These are phyloP conservation scores for Eretmocerus hayati DNA, from an alignment of 2,888 invertebrate genomes.

Conservation along the genomic window DNA sequence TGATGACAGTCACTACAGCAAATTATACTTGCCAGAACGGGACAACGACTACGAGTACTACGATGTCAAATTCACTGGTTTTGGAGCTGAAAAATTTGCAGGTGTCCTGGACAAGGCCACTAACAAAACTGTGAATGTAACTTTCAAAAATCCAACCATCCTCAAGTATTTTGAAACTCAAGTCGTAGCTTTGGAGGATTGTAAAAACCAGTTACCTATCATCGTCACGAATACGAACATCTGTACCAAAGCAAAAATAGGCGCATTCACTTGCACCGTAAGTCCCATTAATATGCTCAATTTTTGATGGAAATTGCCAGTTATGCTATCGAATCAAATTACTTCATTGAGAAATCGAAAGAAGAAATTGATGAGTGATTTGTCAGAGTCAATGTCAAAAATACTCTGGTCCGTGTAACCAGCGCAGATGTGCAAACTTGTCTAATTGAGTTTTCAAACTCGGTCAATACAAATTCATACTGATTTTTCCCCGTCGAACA, in stretches of 20 bases:
- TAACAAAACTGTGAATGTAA: neutral
- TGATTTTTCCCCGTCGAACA: too few species aligned
- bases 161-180: conserved; percentile 7
- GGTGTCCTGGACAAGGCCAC: neutral
- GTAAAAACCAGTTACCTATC: neutral
- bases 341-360: too few species aligned
- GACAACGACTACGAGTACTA: conserved; percentile 6
- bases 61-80: conserved; percentile 2
- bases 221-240: conserved; percentile 5
- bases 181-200: conserved; percentile 5
- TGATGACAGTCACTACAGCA: conserved; percentile 3
- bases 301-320: neutral
- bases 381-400: too few species aligned
- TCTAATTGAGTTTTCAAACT: too few species aligned
- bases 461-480: too few species aligned
- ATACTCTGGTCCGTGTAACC: too few species aligned
- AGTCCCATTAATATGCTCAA: neutral
- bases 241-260: neutral
- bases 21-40: conserved; percentile 5
- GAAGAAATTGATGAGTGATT: too few species aligned
- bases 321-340: too few species aligned
- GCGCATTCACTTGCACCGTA: conserved; percentile 8
- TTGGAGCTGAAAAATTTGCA: conserved; percentile 4
- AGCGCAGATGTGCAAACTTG: too few species aligned
- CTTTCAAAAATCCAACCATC: conserved; percentile 3